Evolutionary conservation across 2,113 vertebrate species (phyloP).

Genomic region (Bujurquina vittata): DNA sequence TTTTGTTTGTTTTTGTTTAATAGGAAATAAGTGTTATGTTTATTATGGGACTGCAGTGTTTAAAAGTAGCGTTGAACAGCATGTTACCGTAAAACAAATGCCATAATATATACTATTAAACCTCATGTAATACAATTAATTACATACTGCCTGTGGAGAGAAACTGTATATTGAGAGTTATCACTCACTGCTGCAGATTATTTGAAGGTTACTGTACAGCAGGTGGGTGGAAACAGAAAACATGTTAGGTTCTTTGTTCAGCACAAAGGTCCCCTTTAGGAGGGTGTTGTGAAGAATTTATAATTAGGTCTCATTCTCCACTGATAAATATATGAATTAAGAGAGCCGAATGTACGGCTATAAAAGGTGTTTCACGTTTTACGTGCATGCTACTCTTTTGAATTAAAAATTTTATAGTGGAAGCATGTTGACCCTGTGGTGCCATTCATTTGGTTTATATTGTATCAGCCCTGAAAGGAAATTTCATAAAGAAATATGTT

Average conservation of each 20-base stretch:
- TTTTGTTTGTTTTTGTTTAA: neutral
- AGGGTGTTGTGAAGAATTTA: neutral
- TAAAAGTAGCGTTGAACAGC: neutral
- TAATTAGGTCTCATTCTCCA: neutral
- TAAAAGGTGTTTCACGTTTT: neutral
- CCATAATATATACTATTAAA: neutral
- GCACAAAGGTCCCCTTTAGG: neutral
- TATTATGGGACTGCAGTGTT: neutral
- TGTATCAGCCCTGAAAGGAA: neutral
- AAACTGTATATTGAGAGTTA: neutral
- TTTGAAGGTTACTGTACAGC: neutral
- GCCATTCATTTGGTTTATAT: neutral
- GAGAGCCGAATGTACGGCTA: neutral
- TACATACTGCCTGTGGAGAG: neutral
- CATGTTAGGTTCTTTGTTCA: neutral
- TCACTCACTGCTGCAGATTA: neutral
- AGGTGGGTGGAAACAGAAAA: neutral
- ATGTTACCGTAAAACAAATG: neutral
- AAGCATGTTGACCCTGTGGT: neutral
- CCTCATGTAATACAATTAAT: neutral
- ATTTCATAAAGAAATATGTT: slow-evolving; percentile 6
- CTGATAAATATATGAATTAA: neutral
- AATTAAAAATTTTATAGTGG: neutral
- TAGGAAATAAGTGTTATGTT: neutral
- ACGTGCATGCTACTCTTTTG: neutral